phyloP scores from a whole-genome alignment of 2,797 vertebrate genomes.

The Vultur gryphus region DNA sequence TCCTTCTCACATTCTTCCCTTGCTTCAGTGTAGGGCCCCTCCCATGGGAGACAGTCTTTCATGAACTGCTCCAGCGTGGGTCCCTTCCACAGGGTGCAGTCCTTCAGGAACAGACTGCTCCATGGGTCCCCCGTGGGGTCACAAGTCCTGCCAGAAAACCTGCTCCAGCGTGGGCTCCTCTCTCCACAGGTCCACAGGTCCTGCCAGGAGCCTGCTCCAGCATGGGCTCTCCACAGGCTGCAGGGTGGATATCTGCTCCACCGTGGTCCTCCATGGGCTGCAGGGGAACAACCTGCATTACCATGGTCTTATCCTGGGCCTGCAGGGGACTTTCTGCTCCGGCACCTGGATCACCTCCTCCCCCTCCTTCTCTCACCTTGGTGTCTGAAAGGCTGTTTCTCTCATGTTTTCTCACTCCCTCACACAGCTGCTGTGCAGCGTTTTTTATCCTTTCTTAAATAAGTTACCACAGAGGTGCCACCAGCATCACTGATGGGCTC shows the following conservation, averaged over 20 bases:
- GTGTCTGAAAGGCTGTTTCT: not conserved
- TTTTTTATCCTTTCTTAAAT: not conserved
- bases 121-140: not conserved
- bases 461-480: not conserved
- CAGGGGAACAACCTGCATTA: not conserved
- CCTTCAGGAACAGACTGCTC: not conserved
- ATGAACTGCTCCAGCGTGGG: not conserved
- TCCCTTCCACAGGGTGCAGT: no score
- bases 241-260: not conserved
- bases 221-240: fast-evolving
- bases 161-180: not conserved
- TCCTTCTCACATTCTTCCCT: not conserved
- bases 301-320: not conserved
- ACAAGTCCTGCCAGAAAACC: not conserved
- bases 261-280: not conserved
- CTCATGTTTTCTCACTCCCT: not conserved
- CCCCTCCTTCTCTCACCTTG: not conserved
- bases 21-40: not conserved
- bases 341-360: not conserved
- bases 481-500: not conserved
- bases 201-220: not conserved
- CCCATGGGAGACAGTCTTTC: not conserved
- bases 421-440: not conserved
- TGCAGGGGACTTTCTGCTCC: not conserved
- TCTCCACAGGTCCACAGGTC: not conserved